Conservation (phyloP, 2,888 invertebrate species). For the Epirrhoe tristata region DNA sequence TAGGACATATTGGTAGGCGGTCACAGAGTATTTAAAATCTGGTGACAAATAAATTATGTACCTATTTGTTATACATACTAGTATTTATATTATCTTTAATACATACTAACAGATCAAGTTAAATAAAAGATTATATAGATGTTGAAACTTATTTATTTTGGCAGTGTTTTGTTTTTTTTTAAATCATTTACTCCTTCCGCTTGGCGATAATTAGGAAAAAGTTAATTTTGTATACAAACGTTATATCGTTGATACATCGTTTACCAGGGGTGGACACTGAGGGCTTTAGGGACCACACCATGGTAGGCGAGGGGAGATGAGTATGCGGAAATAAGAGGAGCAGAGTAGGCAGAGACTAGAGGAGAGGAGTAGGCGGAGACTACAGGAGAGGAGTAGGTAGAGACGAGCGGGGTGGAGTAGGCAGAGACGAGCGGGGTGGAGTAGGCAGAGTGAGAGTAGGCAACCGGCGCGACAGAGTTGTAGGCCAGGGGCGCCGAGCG, state of each 20-base stretch:
- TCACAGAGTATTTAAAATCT: too few species aligned
- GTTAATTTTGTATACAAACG: too few species aligned
- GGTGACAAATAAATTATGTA: too few species aligned
- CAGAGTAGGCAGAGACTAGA: conserved; percentile 48
- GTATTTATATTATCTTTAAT: neutral
- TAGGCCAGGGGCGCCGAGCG: conserved; percentile 61
- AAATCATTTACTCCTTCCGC: neutral
- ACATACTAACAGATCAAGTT: neutral
- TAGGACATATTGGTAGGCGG: too few species aligned
- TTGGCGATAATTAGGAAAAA: too few species aligned
- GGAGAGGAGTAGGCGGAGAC: conserved; percentile 54
- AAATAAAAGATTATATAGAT: conserved; percentile 3
- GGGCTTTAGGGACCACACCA: conserved; percentile 49
- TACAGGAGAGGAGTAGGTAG: conserved; percentile 47
- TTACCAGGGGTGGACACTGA: conserved; percentile 56
- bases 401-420: conserved; percentile 54
- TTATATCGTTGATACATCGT: conserved; percentile 1
- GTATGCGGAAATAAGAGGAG: conserved; percentile 35
- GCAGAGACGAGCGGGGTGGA: conserved; percentile 48
- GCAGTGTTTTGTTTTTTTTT: conserved; percentile 22
- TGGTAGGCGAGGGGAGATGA: conserved; percentile 48
- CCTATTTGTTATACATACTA: too few species aligned
- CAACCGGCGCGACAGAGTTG: conserved; percentile 50
- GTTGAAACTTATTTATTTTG: conserved; percentile 25
- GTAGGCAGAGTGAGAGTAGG: conserved; percentile 38